Evolutionary conservation across 1,140 invertebrate species (phyloP).

Genomic region (Druon quercuslanigerum): DNA sequence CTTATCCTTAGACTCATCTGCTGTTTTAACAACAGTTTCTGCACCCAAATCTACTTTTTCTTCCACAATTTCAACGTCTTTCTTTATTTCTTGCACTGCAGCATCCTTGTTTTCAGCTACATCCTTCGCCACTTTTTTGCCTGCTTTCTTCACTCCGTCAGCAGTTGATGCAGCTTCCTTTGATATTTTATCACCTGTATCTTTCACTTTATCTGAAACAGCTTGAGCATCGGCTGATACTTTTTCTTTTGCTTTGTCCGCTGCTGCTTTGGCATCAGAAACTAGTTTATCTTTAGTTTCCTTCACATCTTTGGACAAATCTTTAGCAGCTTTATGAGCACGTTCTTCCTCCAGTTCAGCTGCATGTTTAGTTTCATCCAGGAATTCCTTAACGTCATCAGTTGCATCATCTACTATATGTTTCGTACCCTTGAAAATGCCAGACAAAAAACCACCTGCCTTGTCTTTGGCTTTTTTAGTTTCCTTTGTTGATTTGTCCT

Average conservation of each 20-base stretch:
- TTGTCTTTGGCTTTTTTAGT: constrained; percentile 60
- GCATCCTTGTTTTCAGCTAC: constrained; percentile 52
- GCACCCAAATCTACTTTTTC: neutral
- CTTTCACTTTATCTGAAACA: neutral
- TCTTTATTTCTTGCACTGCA: constrained; percentile 47
- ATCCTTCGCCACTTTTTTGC: constrained; percentile 37
- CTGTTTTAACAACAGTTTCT: neutral
- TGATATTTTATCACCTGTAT: neutral
- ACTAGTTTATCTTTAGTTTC: constrained; percentile 30
- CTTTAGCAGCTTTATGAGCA: constrained; percentile 27
- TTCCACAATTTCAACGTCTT: no score
- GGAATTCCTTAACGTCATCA: constrained; percentile 59
- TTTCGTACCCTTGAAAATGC: constrained; percentile 63
- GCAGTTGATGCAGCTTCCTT: neutral
- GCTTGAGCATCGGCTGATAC: neutral
- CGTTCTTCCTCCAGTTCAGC: constrained; percentile 45
- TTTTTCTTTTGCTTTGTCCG: constrained; percentile 31
- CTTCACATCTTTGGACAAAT: constrained; percentile 22
- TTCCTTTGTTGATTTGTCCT: constrained; percentile 51
- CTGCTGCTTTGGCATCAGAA: constrained; percentile 9
- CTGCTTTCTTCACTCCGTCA: neutral
- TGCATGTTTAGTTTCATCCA: constrained; percentile 53
- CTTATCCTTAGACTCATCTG: neutral
- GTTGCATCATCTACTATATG: constrained; percentile 61
- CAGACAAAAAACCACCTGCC: constrained; percentile 44